Conservation (phyloP, 2,113 vertebrate species). For the Misgurnus mizolepis region DNA sequence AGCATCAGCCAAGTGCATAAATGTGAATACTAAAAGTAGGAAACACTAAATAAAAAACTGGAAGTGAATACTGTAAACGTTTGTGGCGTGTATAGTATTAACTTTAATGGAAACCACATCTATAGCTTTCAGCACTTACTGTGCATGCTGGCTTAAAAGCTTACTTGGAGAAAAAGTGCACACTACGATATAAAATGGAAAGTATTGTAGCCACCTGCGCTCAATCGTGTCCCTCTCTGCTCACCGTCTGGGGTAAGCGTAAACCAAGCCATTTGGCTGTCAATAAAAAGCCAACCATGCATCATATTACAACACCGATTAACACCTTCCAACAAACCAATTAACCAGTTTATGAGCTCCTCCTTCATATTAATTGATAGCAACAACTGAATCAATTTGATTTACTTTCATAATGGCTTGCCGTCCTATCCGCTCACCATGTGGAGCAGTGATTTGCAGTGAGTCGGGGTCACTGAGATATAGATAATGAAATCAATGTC, state of each 20-base stretch:
- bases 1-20: too few relatives aligned
- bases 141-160: not conserved
- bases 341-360: slow-evolving; percentile 10
- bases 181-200: not conserved
- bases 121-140: not conserved
- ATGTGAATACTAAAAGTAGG: not conserved
- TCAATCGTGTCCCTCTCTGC: not conserved
- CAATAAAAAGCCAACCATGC: not conserved
- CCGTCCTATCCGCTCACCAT: slow-evolving; percentile 13
- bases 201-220: not conserved
- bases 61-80: not conserved
- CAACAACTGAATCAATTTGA: slow-evolving; percentile 36
- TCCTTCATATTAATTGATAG: slow-evolving; percentile 21
- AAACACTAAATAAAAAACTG: not conserved
- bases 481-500: slow-evolving; percentile 40
- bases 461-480: slow-evolving; percentile 24
- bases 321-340: not conserved
- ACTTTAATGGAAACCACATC: not conserved
- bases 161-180: not conserved
- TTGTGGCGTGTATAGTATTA: too few relatives aligned
- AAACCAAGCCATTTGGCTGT: not conserved
- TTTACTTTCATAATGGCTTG: slow-evolving; percentile 2
- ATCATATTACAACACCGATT: not conserved
- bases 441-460: slow-evolving; percentile 6
- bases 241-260: not conserved